phyloP scores from a whole-genome alignment of 2,113 vertebrate species.

The Mesembrinibis cayennensis region DNA sequence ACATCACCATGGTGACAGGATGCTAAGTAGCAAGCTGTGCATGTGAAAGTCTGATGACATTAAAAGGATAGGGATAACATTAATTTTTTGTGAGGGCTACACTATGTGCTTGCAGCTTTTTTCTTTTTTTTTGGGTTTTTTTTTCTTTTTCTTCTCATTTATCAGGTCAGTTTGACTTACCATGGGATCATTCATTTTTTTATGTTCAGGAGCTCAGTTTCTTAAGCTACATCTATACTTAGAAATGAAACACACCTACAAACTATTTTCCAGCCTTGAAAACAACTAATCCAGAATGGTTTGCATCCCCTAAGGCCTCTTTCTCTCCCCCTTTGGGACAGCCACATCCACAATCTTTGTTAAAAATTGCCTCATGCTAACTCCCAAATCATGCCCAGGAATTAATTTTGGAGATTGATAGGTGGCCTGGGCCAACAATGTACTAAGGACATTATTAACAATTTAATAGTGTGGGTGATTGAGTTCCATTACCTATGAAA shows the following conservation, averaged over 20 bases:
- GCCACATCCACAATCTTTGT: background rate
- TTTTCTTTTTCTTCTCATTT: background rate
- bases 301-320: background rate
- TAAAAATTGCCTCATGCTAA: background rate
- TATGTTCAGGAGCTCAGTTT: background rate
- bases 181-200: background rate
- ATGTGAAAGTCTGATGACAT: background rate
- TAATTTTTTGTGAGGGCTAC: background rate
- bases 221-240: background rate
- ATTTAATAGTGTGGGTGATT: background rate
- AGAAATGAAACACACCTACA: background rate
- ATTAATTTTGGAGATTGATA: background rate
- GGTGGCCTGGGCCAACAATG: background rate
- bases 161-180: background rate
- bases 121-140: rapidly evolving
- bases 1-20: background rate
- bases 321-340: background rate
- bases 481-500: background rate
- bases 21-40: background rate
- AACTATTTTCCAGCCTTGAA: background rate
- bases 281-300: background rate
- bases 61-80: background rate
- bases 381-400: background rate
- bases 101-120: background rate
- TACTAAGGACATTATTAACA: background rate